phyloP scores from a whole-genome alignment of 2,888 invertebrate species.

The Nymphalis polychloros region DNA sequence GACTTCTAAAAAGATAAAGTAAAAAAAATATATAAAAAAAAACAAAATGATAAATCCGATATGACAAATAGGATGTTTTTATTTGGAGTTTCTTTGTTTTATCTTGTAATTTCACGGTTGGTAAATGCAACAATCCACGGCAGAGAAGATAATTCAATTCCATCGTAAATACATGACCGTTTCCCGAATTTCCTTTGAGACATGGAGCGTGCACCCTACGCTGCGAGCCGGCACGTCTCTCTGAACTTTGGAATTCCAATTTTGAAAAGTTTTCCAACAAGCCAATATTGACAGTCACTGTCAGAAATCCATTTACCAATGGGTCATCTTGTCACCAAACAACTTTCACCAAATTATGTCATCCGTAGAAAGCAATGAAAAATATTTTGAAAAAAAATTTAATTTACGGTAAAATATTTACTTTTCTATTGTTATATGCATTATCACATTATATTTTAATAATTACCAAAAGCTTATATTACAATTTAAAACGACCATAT shows the following conservation, averaged over 20 bases:
- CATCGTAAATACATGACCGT: conserved; percentile 73
- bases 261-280: conserved; percentile 80
- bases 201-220: conserved; percentile 67
- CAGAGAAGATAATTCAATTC: conserved; percentile 76
- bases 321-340: conserved; percentile 50
- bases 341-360: conserved; percentile 30
- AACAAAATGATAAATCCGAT: too few relatives aligned
- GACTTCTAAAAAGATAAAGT: too few relatives aligned
- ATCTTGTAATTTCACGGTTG: conserved; percentile 66
- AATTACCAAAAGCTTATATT: too few relatives aligned
- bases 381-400: conserved; percentile 2
- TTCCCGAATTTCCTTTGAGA: conserved; percentile 79
- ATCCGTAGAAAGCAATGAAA: conserved; percentile 3
- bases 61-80: neutral
- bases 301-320: conserved; percentile 65
- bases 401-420: conserved; percentile 13
- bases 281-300: conserved; percentile 76
- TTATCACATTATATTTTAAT: neutral
- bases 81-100: conserved; percentile 25
- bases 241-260: conserved; percentile 80
- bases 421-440: neutral
- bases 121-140: conserved; percentile 73
- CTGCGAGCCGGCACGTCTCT: conserved; percentile 74
- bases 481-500: too few relatives aligned
- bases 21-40: too few relatives aligned